Evolutionary conservation across 2,113 vertebrate species (phyloP).

Genomic region (Phodopus roborovskii): DNA sequence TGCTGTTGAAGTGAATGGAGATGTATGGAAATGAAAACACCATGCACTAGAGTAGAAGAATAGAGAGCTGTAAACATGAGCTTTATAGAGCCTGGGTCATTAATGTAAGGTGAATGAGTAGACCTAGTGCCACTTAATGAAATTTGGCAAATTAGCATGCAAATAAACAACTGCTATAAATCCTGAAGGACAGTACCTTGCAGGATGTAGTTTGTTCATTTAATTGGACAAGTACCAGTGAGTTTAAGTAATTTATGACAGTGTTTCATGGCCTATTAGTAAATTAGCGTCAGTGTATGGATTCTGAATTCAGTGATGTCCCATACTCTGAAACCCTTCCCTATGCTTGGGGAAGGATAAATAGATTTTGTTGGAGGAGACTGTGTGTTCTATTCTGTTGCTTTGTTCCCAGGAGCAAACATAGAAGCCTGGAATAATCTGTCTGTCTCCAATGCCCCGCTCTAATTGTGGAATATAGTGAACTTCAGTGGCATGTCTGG

Average conservation of each 20-base stretch:
- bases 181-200: conserved; percentile 72
- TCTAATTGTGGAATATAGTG: neutral
- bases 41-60: conserved; percentile 62
- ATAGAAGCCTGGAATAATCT: neutral
- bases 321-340: neutral
- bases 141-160: conserved; percentile 79
- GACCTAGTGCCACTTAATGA: conserved; percentile 60
- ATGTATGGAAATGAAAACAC: conserved; percentile 68
- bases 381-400: neutral
- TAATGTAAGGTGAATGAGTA: conserved; percentile 72
- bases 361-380: neutral
- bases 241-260: conserved; percentile 81
- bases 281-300: conserved; percentile 70
- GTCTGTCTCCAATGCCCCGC: neutral
- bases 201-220: conserved; percentile 78
- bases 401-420: neutral
- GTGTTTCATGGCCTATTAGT: conserved; percentile 77
- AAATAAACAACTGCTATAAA: conserved; percentile 76
- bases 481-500: neutral
- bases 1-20: conserved; percentile 1
- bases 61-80: conserved; percentile 66
- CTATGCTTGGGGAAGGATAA: conserved; percentile 2
- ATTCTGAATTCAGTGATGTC: conserved; percentile 57
- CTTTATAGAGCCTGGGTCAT: conserved; percentile 55
- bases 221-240: conserved; percentile 83